Base-by-base conservation (phyloP, 2,888 invertebrate genomes). In the Papilio elwesi region DNA sequence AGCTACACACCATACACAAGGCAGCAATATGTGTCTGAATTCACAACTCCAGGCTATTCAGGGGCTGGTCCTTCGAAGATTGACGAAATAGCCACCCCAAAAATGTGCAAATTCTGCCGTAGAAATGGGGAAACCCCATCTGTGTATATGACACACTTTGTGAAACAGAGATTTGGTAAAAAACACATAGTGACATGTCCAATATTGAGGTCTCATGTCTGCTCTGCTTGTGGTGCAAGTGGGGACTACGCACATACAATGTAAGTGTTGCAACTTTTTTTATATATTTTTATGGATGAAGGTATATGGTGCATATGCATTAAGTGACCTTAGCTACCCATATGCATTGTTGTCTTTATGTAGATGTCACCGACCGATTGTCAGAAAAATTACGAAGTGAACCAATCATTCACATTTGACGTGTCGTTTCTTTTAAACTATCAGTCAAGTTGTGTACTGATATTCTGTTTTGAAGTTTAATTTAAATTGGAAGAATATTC, bases 231-330 rank as follows among this genome's bases (percentile, higher is more conserved):
- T 74, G 89, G 90, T 0, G 88, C 81, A 1, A 81, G 88, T 0
- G 93, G 93, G 0, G 92, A 93, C 68, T 76, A 89, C 70, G 93
- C 93, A 16, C 93, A 93, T 80, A 93, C 93, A 11, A 88, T 91
- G 93, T 93, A 86, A 91, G 93, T 91, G 6, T 43, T 26, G 4
- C 43, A 43, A 43, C 9, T 9, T 43, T 43, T 5, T 43, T 43
- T 43, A 26, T 2, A 26, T 2, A 26, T 26, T 43, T 43, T 43
- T 43, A 43, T 43, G 43, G 9, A 43, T 5, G 43, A 26, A 26
- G 26, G 26, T 2, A 26, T 43, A 43, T 43, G 26, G 4, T 26
- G 2, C 6, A 43, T 9, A 43, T 5, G 6, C 6, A 6, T 43
- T 43, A 6, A 6, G 43, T 43, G 43, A 26, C 26, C 26, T 26